Base-by-base conservation (phyloP, 2,113 vertebrate species). In the Oncorhynchus keta region DNA sequence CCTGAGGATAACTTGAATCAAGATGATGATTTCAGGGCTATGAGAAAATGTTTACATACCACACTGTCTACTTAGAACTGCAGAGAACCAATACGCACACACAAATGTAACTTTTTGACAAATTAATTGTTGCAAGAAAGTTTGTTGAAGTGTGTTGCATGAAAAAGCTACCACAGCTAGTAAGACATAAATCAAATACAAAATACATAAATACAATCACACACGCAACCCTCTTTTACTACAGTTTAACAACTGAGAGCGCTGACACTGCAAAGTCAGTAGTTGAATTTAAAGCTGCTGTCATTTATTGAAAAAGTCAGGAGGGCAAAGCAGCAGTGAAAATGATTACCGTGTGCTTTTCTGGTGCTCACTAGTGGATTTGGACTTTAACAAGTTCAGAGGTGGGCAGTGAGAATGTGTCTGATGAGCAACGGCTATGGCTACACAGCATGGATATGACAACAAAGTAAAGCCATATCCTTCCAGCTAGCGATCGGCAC, bases 261-360 rank as follows among this genome's bases (percentile, higher is more conserved):
- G 2, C 30, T 65, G 59, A 39, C 62, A 66, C 35, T 49, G 35
- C 22, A 68, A 18, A 73, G 9, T 12, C 39, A 45, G 67, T 20
- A 57, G 55, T 57, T 11, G 32, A 57, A 74, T 77, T 77, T 61
- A 74, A 74, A 79, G 30, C 81, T 70, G 59, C 28, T 76, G 74
- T 79, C 64, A 70, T 73, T 67, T 73, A 73, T 79, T 55, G 74
- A 70, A 61, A 72, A 74, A 76, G 74, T 55, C 39, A 11, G n/a
- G 66, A 83, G 72, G 57, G 22, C 48, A 71, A 76, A 24, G 74
- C 61, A 57, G 48, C 30, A 71, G 18, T 26, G 39, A 26, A 71
- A 71, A 73, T 48, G 5, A 76, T 77, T 59, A 26, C 57, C 57
- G 32, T 79, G 32, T 64, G 70, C 74, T 49, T 71, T 73, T 57